Evolutionary conservation across 1,140 invertebrate species (phyloP).

Genomic region (Lepidurus packardi): DNA sequence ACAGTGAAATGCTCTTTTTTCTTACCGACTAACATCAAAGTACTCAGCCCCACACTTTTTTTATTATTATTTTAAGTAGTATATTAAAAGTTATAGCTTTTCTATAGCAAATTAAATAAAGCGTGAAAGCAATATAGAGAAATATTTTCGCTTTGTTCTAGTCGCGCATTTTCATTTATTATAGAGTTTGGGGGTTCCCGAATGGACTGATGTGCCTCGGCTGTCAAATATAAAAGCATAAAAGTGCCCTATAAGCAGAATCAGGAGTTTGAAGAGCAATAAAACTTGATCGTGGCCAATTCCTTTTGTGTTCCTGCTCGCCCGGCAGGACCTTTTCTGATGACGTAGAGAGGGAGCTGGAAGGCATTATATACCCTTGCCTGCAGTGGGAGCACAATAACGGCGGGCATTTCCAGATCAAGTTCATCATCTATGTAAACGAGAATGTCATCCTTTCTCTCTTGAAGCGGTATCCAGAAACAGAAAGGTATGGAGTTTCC

Average conservation of each 20-base stretch:
- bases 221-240: not conserved
- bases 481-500: not conserved
- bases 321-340: not conserved
- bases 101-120: no score
- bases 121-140: no score
- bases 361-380: not conserved
- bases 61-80: no score
- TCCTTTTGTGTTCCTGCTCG: not conserved
- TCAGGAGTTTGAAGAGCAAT: not conserved
- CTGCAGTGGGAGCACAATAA: not conserved
- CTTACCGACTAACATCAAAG: no score
- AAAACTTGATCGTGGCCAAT: slow-evolving; percentile 17
- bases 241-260: not conserved
- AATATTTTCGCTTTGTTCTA: no score
- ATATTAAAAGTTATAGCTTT: no score
- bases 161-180: not conserved
- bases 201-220: not conserved
- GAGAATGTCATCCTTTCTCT: slow-evolving; percentile 5
- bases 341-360: not conserved
- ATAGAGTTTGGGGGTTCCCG: not conserved
- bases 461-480: not conserved
- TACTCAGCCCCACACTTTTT: no score
- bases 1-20: no score
- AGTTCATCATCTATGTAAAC: slow-evolving; percentile 16
- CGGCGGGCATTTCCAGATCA: slow-evolving; percentile 2